These are phyloP conservation scores for Tauraco erythrolophus DNA, from an alignment of 2,113 vertebrate species.

Conservation along the genomic window DNA sequence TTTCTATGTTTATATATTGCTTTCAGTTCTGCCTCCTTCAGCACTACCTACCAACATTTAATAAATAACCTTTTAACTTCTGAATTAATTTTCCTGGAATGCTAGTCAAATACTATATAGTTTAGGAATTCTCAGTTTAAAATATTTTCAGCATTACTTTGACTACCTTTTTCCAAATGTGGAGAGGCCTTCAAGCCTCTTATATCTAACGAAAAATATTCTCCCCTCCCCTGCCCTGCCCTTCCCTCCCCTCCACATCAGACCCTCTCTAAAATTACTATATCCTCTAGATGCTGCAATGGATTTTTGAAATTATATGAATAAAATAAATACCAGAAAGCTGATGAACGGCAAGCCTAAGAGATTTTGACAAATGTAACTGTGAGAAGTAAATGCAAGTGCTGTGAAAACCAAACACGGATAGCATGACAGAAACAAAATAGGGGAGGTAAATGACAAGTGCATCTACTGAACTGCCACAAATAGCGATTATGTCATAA, in stretches of 20 bases:
- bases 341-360: not conserved
- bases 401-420: not conserved
- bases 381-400: constrained; percentile 6
- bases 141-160: not conserved
- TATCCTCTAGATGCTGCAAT: not conserved
- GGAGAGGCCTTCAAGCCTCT: not conserved
- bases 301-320: not conserved
- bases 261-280: not conserved
- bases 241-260: not conserved
- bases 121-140: not conserved
- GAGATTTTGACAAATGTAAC: constrained; percentile 32
- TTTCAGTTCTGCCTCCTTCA: not conserved
- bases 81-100: not conserved
- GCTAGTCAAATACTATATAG: not conserved
- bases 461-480: constrained; percentile 43
- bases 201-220: too few species aligned
- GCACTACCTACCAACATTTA: accelerated
- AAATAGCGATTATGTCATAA: not conserved
- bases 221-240: not conserved
- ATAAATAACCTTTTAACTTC: not conserved
- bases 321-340: not conserved
- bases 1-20: not conserved
- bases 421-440: constrained; percentile 26
- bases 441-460: constrained; percentile 19
- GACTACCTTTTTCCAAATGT: not conserved